A percentile compares a stretch with the other conserved stretches of the same genome.
phyloP scores from a whole-genome alignment of 2,888 invertebrate species.

The Epinotia demarniana region DNA sequence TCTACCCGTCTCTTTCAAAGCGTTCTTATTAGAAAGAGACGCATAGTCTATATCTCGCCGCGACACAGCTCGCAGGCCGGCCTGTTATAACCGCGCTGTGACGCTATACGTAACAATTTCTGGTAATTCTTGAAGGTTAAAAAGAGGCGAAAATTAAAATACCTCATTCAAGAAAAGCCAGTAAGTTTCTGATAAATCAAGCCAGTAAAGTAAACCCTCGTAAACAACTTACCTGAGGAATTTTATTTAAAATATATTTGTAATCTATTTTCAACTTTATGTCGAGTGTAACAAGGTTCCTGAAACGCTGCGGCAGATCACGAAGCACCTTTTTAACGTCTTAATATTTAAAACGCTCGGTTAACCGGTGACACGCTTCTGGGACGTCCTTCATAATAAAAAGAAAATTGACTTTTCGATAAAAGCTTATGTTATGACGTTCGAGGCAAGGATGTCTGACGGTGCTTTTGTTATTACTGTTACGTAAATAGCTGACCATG shows the following conservation, averaged over 20 bases:
- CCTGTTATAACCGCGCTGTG: too few relatives aligned
- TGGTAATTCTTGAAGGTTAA: too few relatives aligned
- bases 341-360: constrained; percentile 5
- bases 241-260: neutral
- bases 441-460: neutral
- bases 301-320: neutral
- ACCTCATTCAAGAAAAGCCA: neutral
- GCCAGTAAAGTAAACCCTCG: neutral
- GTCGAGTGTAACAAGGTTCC: neutral
- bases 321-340: constrained; percentile 2
- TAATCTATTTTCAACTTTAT: neutral
- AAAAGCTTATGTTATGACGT: neutral
- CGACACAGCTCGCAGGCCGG: too few relatives aligned
- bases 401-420: neutral
- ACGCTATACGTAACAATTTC: too few relatives aligned
- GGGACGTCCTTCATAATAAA: neutral
- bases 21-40: too few relatives aligned
- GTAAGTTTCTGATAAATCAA: neutral
- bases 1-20: too few relatives aligned
- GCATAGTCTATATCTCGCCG: too few relatives aligned
- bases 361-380: neutral
- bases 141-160: too few relatives aligned
- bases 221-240: neutral
- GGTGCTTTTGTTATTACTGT: neutral
- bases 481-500: too few relatives aligned